Base-by-base conservation (phyloP, 2,888 invertebrate species). In the Eilema depressum region DNA sequence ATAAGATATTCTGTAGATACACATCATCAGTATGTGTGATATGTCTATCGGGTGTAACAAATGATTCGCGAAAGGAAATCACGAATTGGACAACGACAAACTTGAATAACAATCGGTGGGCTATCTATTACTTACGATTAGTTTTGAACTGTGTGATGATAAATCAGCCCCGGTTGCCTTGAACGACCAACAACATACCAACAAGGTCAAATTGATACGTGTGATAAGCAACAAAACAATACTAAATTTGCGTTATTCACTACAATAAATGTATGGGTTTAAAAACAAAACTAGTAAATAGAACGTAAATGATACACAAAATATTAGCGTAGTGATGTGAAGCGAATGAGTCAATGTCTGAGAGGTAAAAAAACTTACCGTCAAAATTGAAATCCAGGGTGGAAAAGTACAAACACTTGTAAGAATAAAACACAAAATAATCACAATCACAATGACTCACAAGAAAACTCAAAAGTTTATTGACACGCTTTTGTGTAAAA, bases 381-480 rank as follows among this genome's bases (percentile, higher is more conserved):
- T 91, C 88, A 80, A 88, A 82, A 81, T 88, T 86, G 87, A 89
- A 89, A 93, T 93, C 93, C 93, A 93, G 93, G 88, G 83, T 93
- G 93, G 80, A 80, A 75, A 81, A 71, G 79, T 82, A 47, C 17
- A 33, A n/a, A 74, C 70, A 83, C 78, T 68, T 81, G 79, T 71
- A 70, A 64, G 23, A 76, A 81, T 72, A 77, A 80, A 78, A 75
- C 86, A 83, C 85, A 14, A 73, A 87, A 77, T 80, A n/a, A 78
- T 71, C 85, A 87, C 86, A 83, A 66, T 68, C 67, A 78, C 86
- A 89, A 53, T 53, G 53, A 53, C 88, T 83, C 81, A 84, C 88
- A 82, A 80, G 75, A 73, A 82, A 86, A 84, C 83, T 80, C 61
- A 70, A 82, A 86, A 89, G 87, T 89, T 88, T 87, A 81, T 83